phyloP scores from a whole-genome alignment of 1,140 invertebrate genomes.

The Pseudomyrmex gracilis region DNA sequence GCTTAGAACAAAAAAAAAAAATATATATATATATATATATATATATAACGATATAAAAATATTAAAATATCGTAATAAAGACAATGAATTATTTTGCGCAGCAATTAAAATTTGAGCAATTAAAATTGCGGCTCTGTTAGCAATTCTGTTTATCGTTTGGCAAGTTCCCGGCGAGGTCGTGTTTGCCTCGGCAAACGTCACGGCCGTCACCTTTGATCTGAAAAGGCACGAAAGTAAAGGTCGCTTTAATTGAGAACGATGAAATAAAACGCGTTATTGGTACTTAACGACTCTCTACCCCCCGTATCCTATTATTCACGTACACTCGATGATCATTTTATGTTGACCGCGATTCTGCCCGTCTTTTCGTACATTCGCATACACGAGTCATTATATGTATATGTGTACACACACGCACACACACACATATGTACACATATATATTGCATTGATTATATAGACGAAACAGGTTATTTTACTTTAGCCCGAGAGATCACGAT shows the following conservation, averaged over 20 bases:
- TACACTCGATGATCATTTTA: slow-evolving; percentile 19
- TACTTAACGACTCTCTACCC: not conserved
- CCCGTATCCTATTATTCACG: not conserved
- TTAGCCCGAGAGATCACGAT: not conserved
- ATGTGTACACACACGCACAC: too few species aligned
- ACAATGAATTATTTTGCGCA: not conserved
- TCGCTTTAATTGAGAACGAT: slow-evolving; percentile 45
- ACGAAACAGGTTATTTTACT: slow-evolving; percentile 16
- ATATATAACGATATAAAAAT: too few species aligned
- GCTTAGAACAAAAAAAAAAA: too few species aligned
- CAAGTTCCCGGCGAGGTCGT: not conserved
- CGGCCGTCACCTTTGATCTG: not conserved
- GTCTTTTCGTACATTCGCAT: not conserved
- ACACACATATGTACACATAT: too few species aligned
- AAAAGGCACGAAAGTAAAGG: slow-evolving; percentile 26
- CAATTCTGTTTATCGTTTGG: not conserved
- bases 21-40: too few species aligned
- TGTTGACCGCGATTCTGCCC: not conserved
- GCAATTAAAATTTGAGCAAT: not conserved
- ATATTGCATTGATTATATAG: not conserved
- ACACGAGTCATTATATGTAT: not conserved
- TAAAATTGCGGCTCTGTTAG: not conserved
- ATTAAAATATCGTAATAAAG: not conserved
- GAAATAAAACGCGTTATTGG: slow-evolving; percentile 24
- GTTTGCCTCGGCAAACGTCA: slow-evolving; percentile 9